Evolutionary conservation across 2,113 vertebrate genomes (phyloP).

Genomic region (Microcebus ravelobensis): DNA sequence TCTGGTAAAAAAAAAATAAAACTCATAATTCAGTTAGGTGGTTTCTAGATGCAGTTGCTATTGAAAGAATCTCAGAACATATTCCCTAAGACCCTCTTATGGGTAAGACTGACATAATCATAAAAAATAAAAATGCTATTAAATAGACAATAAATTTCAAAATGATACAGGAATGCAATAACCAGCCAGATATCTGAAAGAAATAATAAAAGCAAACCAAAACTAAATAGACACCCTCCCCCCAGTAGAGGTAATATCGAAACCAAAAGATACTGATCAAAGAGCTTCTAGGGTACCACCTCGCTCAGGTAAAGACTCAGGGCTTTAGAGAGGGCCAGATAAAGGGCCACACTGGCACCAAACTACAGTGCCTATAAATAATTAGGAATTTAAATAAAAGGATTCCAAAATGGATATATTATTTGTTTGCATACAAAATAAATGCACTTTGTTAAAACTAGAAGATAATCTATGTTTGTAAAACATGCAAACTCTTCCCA

Average conservation of each 20-base stretch:
- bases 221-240: constrained; percentile 20
- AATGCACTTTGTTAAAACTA: constrained; percentile 50
- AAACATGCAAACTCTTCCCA: constrained; percentile 64
- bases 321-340: constrained; percentile 37
- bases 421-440: constrained; percentile 53
- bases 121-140: constrained; percentile 85
- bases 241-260: not conserved
- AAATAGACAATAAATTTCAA: constrained; percentile 84
- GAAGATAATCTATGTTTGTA: constrained; percentile 52
- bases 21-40: constrained; percentile 78
- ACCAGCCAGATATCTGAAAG: constrained; percentile 68
- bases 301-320: constrained; percentile 3
- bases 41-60: constrained; percentile 70
- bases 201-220: constrained; percentile 82
- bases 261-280: not conserved
- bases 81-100: constrained; percentile 82
- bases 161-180: constrained; percentile 81
- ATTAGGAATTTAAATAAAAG: constrained; percentile 60
- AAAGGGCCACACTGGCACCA: not conserved
- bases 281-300: not conserved
- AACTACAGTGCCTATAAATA: constrained; percentile 26
- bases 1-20: constrained; percentile 80
- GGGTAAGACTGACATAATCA: constrained; percentile 78
- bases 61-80: constrained; percentile 78
- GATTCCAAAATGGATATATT: constrained; percentile 46